A percentile compares a stretch with the other conserved stretches of the same genome.
phyloP scores from a whole-genome alignment of 2,797 vertebrate genomes.

The Pogonophryne albipinna region DNA sequence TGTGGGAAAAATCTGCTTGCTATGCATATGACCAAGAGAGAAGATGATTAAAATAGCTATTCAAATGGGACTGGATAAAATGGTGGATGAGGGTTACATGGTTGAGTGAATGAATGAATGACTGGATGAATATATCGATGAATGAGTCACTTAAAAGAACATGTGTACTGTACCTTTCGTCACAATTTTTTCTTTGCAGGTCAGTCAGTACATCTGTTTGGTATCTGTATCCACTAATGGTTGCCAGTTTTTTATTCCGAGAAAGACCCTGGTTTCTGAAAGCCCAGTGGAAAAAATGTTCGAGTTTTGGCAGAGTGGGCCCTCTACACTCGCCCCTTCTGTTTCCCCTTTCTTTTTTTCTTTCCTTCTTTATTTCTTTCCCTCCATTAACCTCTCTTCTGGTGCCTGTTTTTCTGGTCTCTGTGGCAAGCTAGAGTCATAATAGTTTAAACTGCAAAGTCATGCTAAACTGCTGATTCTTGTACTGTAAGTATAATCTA shows the following conservation, averaged over 20 bases:
- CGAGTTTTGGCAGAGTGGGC: constrained; percentile 60
- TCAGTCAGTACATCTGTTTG: constrained; percentile 66
- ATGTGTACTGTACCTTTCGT: constrained; percentile 20
- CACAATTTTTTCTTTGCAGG: constrained; percentile 31
- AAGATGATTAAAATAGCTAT: constrained; percentile 66
- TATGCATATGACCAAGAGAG: constrained; percentile 55
- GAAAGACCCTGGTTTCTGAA: constrained; percentile 67
- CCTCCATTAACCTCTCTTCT: constrained; percentile 43
- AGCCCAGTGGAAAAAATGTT: constrained; percentile 69
- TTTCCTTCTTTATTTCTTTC: constrained; percentile 26
- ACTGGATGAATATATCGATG: constrained; percentile 15
- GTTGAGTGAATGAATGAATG: constrained; percentile 29
- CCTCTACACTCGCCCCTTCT: constrained; percentile 58
- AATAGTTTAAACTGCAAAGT: constrained; percentile 31
- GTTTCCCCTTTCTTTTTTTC: constrained; percentile 44
- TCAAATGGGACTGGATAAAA: constrained; percentile 43
- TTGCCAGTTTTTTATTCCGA: constrained; percentile 51
- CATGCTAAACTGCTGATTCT: constrained; percentile 33
- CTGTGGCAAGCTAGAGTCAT: constrained; percentile 26
- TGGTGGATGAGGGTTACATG: constrained; percentile 6
- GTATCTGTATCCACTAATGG: constrained; percentile 51
- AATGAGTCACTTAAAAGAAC: constrained; percentile 44
- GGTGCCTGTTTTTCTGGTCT: constrained; percentile 37
- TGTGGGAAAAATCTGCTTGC: constrained; percentile 79
- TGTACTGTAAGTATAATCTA: constrained; percentile 9